Evolutionary conservation across 2,888 invertebrate genomes (phyloP).

Genomic region (Melinopterus prodromus): DNA sequence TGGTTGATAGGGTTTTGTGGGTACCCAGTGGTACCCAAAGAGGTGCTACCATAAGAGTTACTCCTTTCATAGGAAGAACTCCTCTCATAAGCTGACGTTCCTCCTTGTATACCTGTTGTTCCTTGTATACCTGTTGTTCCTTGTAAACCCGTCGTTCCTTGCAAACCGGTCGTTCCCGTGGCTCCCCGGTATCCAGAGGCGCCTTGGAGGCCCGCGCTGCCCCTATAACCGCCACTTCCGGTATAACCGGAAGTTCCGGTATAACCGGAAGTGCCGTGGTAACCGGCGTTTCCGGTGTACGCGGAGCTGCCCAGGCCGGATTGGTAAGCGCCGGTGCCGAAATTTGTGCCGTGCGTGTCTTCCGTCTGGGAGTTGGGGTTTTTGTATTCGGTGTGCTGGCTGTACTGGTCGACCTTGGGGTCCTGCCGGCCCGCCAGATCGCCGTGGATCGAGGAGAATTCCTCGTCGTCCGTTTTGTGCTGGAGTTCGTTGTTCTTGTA

Average conservation of each 20-base stretch:
- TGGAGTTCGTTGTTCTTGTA: constrained; percentile 58
- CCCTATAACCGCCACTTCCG: constrained; percentile 15
- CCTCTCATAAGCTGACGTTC: not conserved
- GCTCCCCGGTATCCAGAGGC: not conserved
- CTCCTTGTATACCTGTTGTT: not conserved
- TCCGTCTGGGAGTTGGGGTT: constrained; percentile 51
- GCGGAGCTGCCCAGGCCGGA: too few species aligned
- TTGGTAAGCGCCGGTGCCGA: not conserved
- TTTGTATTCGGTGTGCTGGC: constrained; percentile 56
- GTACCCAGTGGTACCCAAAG: not conserved
- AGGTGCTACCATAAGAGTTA: not conserved
- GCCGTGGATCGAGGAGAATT: constrained; percentile 56
- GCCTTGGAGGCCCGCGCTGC: not conserved
- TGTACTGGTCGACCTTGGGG: constrained; percentile 55
- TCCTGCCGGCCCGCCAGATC: constrained; percentile 54
- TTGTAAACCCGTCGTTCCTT: constrained; percentile 8
- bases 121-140: not conserved
- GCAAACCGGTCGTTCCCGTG: constrained; percentile 11
- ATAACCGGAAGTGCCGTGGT: not conserved
- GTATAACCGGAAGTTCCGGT: constrained; percentile 20
- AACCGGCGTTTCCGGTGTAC: too few species aligned
- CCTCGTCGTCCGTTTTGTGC: constrained; percentile 57
- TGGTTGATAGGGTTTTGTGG: not conserved
- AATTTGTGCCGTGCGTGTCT: constrained; percentile 10
- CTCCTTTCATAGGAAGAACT: not conserved